A percentile compares a stretch with the other conserved stretches of the same genome.
phyloP scores from a whole-genome alignment of 2,113 vertebrate species.

The Gorilla gorilla region DNA sequence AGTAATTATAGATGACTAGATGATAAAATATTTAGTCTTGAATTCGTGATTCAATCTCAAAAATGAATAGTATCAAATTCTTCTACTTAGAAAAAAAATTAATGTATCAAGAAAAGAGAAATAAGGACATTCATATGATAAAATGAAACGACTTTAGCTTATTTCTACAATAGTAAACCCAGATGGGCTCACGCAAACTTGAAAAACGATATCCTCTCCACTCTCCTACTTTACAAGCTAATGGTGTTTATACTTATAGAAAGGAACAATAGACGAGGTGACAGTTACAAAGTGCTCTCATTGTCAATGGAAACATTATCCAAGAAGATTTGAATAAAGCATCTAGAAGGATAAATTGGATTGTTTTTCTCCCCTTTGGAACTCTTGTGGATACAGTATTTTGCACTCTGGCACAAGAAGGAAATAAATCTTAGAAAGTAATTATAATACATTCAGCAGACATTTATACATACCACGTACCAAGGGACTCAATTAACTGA shows the following conservation, averaged over 20 bases:
- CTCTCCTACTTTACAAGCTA: neutral
- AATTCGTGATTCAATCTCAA: neutral
- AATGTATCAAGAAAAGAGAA: neutral
- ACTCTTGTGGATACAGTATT: neutral
- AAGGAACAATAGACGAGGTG: neutral
- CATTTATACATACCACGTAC: neutral
- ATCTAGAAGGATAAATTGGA: neutral
- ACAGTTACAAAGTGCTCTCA: neutral
- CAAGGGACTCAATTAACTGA: neutral
- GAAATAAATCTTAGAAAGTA: constrained; percentile 15
- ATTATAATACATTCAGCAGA: neutral
- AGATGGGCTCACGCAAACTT: neutral
- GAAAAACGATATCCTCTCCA: neutral
- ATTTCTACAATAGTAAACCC: neutral
- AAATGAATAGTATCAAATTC: constrained; percentile 4
- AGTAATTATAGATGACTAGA: neutral
- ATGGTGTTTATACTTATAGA: neutral
- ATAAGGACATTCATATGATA: neutral
- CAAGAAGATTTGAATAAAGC: neutral
- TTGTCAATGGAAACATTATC: neutral
- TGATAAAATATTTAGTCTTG: constrained; percentile 24
- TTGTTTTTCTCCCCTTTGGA: neutral
- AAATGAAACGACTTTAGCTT: constrained; percentile 11
- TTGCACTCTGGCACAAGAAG: neutral
- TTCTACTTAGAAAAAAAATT: neutral